A percentile compares a stretch with the other conserved stretches of the same genome.
phyloP scores from a whole-genome alignment of 2,797 vertebrate genomes.

The Epinephelus coioides region DNA sequence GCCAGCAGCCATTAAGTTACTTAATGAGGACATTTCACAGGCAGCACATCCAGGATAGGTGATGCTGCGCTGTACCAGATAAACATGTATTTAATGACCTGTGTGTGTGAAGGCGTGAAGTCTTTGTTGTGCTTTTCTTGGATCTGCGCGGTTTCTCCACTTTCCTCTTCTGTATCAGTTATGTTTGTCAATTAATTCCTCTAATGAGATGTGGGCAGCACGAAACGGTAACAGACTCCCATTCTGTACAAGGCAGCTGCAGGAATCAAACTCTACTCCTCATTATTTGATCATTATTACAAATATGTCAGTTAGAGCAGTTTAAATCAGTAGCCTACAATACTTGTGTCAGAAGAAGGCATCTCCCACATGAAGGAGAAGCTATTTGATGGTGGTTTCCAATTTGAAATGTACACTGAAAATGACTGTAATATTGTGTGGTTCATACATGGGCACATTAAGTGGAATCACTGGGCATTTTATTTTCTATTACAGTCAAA shows the following conservation, averaged over 20 bases:
- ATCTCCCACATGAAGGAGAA: conserved; percentile 55
- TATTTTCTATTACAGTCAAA: conserved; percentile 63
- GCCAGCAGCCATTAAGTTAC: conserved; percentile 66
- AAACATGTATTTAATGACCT: conserved; percentile 44
- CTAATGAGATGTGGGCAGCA: conserved; percentile 23
- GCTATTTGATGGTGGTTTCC: conserved; percentile 52
- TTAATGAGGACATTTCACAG: conserved; percentile 73
- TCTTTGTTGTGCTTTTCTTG: conserved; percentile 25
- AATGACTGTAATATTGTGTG: conserved; percentile 33
- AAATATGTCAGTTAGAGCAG: conserved; percentile 31
- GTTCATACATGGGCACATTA: conserved; percentile 45
- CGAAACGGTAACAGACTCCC: conserved; percentile 26
- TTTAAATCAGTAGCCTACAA: conserved; percentile 41
- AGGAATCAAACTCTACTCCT: conserved; percentile 17
- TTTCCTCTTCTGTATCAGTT: conserved; percentile 34
- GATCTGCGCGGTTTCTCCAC: conserved; percentile 21
- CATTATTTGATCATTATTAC: conserved; percentile 31
- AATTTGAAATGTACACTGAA: conserved; percentile 40
- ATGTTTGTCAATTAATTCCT: conserved; percentile 42
- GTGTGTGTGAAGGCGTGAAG: conserved; percentile 17
- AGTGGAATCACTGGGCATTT: conserved; percentile 50
- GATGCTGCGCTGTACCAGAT: conserved; percentile 50
- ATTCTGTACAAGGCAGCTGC: conserved; percentile 22
- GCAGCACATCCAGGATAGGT: conserved; percentile 51
- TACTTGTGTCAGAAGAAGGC: conserved; percentile 31